Evolutionary conservation across 2,888 invertebrate genomes (phyloP), one percentile per base, ranked within the genome.

Genomic region (Liopterus haemorrhoidalis): DNA sequence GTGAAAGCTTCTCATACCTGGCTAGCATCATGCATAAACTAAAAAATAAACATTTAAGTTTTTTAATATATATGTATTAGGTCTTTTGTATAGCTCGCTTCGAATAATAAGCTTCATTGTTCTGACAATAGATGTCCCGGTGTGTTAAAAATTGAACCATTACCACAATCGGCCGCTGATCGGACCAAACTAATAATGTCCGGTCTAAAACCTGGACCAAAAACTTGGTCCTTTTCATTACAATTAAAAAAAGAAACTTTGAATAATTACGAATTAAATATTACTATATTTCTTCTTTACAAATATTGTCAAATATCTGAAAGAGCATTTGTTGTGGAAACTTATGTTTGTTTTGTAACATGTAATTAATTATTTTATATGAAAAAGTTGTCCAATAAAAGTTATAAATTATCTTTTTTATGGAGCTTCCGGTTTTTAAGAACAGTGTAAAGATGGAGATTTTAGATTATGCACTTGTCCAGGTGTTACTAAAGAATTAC

Each of bases 141-240:
- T 53, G 68, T 58, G 68, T 66, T 66, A 68, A 68, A 68, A 67
- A 68, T 68, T 67, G 64, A 66, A 66, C 66, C 64, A 67, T 68
- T 68, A 67, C 62, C 57, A 61, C 64, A 64, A 66, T 66, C 65
- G 55, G 57, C 53, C 55, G 53, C n/a, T 49, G 59, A 61, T 63
- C 62, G 19, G 18, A 12, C 33, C 19, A 15, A 33, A 33, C 18
- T 19, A 33, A 33, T 33, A 16, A 33, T 33, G 14, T 32, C 8
- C 32, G 6, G 6, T 18, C n/a, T 6, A n/a, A 32, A n/a, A 5
- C 18, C 5, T 6, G 32, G 16, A 14, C 14, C 32, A 6, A 8
- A 5, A 16, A 33, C 9, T 19, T 11, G 18, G 19, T 18, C 33
- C 12, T 18, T 18, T 18, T 16, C 33, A 33, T 33, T 33, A 18